Base-by-base conservation (phyloP, 2,113 vertebrate genomes). In the Urocitellus parryii region DNA sequence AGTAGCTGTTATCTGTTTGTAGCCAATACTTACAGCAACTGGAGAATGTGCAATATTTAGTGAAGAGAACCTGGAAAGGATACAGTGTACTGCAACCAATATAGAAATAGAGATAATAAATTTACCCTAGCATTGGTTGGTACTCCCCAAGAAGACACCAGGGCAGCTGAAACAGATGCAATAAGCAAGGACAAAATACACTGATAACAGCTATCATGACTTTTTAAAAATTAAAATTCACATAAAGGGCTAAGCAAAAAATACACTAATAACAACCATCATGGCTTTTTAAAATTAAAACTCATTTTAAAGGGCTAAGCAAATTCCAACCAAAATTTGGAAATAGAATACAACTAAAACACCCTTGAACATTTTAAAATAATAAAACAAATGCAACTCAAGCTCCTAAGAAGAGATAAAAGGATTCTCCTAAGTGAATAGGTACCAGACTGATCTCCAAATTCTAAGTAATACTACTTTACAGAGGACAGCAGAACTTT, bases 331-430 rank as follows among this genome's bases (percentile, higher is more conserved):
- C 32, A 79, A 89, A 88, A 67, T 92, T 73, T 92, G 20, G 32
- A 95, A 95, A 84, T 79, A 67, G 48, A 67, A 79, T 58, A 16
- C 65, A 96, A 74, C 53, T 89, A 73, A 92, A 89, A 48, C 79
- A 65, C 32, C 20, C n/a, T 25, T 34, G 7, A 18, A 78, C 63
- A 65, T 25, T 34, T 81, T 58, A 82, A 68, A 56, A 70, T 63
- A 78, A 56, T 58, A 74, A 37, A 27, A 70, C 27, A 37, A 72
- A 78, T 45, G 63, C 2, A 77, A 63, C 16, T 32, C 14, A 79
- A 73, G n/a, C 7, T 10, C 6, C 37, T 27, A 65, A 32, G 24
- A 65, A 74, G 58, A 81, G 14, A 73, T 25, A 67, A 72, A 86
- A 20, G 2, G 20, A 32, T 72, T 83, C 34, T 20, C 0, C 18